phyloP scores from a whole-genome alignment of 2,797 vertebrate genomes.

The Argya squamiceps region DNA sequence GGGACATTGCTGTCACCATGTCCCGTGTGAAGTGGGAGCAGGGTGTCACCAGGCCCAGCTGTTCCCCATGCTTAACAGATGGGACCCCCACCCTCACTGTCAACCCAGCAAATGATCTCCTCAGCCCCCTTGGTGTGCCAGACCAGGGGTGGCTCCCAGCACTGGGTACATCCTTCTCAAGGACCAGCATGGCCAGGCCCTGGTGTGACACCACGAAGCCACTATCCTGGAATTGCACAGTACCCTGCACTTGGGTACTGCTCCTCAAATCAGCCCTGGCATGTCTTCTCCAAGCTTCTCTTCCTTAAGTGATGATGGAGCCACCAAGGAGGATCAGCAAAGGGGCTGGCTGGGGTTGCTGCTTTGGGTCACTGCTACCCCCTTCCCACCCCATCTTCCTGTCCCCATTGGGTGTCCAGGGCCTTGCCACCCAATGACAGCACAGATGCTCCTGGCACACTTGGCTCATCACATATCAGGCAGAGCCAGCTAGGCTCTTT shows the following conservation, averaged over 20 bases:
- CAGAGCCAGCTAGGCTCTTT: background rate
- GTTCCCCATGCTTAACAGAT: background rate
- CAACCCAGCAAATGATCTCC: background rate
- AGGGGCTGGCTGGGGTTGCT: background rate
- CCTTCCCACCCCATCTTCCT: background rate
- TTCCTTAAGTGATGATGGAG: background rate
- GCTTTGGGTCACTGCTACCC: background rate
- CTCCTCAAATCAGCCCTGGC: background rate
- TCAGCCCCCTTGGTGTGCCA: background rate
- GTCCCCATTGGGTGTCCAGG: accelerated
- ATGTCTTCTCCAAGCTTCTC: background rate
- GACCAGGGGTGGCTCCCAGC: background rate
- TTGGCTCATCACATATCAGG: accelerated
- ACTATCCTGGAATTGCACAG: background rate
- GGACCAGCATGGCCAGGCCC: background rate
- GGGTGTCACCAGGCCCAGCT: background rate
- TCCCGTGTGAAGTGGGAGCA: background rate
- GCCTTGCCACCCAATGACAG: background rate
- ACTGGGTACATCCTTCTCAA: background rate
- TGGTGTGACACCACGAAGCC: background rate
- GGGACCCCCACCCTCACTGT: accelerated
- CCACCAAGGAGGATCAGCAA: accelerated
- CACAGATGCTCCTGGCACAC: accelerated
- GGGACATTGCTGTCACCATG: background rate
- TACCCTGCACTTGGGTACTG: background rate